A percentile compares a stretch with the other conserved stretches of the same genome.
Evolutionary conservation across 23 tunicate species (phyloP).

Genomic region (Corella eumyota): DNA sequence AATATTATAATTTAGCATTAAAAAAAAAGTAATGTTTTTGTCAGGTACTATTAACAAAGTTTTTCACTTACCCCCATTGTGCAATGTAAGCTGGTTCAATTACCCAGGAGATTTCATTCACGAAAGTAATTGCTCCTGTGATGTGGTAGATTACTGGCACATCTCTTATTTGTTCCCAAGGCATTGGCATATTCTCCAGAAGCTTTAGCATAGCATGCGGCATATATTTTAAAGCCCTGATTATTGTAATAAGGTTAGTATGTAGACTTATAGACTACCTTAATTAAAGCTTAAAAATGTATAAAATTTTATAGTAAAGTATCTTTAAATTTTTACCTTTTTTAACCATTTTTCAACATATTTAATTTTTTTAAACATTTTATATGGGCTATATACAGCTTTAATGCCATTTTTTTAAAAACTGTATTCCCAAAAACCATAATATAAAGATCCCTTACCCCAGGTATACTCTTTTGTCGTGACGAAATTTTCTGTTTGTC

Average conservation of each 20-base stretch:
- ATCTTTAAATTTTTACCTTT: background rate
- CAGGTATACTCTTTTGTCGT: slow-evolving; percentile 90
- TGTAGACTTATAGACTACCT: background rate
- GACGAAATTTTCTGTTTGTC: slow-evolving; percentile 97
- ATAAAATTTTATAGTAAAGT: background rate
- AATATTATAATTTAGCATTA: no score
- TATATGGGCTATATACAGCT: background rate
- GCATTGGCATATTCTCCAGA: slow-evolving; percentile 99
- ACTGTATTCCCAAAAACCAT: background rate
- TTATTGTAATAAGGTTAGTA: no score
- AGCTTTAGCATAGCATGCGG: slow-evolving; percentile 95
- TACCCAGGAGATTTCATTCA: slow-evolving; percentile 97
- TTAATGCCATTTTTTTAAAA: background rate
- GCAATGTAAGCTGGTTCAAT: slow-evolving; percentile 96
- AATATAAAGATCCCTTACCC: slow-evolving; percentile 36
- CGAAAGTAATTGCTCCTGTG: slow-evolving; percentile 97
- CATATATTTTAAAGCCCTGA: slow-evolving; percentile 96
- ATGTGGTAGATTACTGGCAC: slow-evolving; percentile 97
- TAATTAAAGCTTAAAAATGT: background rate
- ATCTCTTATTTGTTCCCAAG: slow-evolving; percentile 99
- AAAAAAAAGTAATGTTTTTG: no score
- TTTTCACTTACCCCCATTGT: slow-evolving; percentile 93
- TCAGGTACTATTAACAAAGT: background rate
- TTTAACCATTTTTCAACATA: background rate
- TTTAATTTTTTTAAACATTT: background rate